Evolutionary conservation across 1,140 invertebrate genomes (phyloP).

Genomic region (Drosophila oshimai): DNA sequence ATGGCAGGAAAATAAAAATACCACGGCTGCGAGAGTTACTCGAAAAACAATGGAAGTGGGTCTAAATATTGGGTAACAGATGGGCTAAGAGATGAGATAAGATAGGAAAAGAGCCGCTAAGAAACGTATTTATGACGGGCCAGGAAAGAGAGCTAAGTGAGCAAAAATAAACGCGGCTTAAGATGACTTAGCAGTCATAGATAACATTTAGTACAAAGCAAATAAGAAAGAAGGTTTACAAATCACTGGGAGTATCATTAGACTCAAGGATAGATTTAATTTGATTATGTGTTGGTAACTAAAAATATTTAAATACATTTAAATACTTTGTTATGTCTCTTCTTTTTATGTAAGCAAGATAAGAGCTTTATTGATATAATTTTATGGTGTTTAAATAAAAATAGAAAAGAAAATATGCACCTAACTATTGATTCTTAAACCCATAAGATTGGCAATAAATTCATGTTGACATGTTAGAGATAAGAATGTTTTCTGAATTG

Average conservation of each 20-base stretch:
- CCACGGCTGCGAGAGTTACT: slow-evolving; percentile 7
- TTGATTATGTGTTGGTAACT: too few species aligned
- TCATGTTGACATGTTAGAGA: not conserved
- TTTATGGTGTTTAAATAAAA: too few species aligned
- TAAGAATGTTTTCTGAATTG: not conserved
- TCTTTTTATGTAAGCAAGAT: too few species aligned
- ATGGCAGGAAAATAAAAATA: slow-evolving; percentile 20
- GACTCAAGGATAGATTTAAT: too few species aligned
- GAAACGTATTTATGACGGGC: not conserved
- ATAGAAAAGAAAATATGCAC: too few species aligned
- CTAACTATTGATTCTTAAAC: too few species aligned
- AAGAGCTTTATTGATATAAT: too few species aligned
- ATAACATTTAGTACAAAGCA: too few species aligned
- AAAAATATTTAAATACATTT: too few species aligned
- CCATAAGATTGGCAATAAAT: too few species aligned
- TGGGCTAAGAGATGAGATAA: not conserved
- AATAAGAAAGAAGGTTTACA: not conserved
- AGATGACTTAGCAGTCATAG: not conserved
- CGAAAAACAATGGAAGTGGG: not conserved
- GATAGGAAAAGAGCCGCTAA: not conserved
- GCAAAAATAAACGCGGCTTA: not conserved
- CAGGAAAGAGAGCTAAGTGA: not conserved
- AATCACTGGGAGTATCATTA: too few species aligned
- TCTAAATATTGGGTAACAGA: not conserved
- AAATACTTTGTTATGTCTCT: too few species aligned